phyloP scores from a whole-genome alignment of 2,888 invertebrate genomes.

The Halictus ligatus region DNA sequence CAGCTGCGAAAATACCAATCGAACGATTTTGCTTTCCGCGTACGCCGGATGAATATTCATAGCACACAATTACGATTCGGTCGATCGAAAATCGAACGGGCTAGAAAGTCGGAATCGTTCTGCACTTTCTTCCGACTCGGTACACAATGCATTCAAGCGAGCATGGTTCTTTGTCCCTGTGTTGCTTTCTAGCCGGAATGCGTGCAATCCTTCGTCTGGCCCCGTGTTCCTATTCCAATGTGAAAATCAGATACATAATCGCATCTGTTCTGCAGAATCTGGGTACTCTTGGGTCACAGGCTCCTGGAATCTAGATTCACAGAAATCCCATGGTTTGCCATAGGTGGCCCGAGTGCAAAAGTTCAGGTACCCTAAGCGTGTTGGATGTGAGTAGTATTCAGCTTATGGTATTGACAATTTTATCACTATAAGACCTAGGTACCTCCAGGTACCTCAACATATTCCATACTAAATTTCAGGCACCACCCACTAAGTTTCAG shows the following conservation, averaged over 20 bases:
- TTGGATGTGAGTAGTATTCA: not conserved
- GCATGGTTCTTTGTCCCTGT: slow-evolving; percentile 12
- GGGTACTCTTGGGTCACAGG: not conserved
- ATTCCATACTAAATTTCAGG: too few species aligned
- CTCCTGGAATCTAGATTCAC: not conserved
- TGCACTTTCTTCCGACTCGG: slow-evolving; percentile 48
- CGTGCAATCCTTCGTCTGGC: slow-evolving; percentile 4
- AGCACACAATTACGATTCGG: slow-evolving; percentile 11
- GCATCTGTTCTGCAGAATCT: not conserved
- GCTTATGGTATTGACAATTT: too few species aligned
- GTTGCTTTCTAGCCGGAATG: slow-evolving; percentile 17
- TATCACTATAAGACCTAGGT: too few species aligned
- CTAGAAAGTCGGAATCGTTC: slow-evolving; percentile 54
- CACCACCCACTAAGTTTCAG: too few species aligned
- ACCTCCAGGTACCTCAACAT: too few species aligned
- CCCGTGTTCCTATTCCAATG: slow-evolving; percentile 4
- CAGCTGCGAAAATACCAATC: not conserved
- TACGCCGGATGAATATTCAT: slow-evolving; percentile 37
- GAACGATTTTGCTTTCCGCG: slow-evolving; percentile 1
- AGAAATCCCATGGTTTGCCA: not conserved
- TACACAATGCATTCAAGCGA: slow-evolving; percentile 29
- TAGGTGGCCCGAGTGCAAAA: not conserved
- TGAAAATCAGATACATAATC: slow-evolving; percentile 1
- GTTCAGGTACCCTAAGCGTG: not conserved
- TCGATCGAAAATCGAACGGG: slow-evolving; percentile 55